Evolutionary conservation across 1,140 invertebrate species (phyloP), one percentile per base, ranked within the genome.

Genomic region (Trissolcus basalis): DNA sequence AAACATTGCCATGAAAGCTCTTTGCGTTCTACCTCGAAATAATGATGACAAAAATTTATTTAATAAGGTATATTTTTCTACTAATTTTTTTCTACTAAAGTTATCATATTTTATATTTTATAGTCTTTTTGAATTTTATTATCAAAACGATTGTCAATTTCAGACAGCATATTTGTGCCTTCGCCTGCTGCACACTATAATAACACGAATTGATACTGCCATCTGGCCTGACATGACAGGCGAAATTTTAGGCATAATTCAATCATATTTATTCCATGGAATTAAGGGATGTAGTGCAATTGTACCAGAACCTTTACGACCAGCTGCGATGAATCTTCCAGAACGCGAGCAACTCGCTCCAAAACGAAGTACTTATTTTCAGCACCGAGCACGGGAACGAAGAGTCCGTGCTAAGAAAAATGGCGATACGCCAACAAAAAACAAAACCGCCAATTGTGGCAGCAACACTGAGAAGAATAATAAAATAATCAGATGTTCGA

Each of bases 251-350:
- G 91, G 91, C 11, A 72, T 91, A 0, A 76, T 89, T 0, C 89
- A 90, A 71, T 80, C 82, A 4, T 91, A 89, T 65, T 83, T 92
- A 73, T 85, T 90, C 48, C 87, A 87, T 67, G 88, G 89, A 11
- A 79, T 90, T 1, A 85, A 85, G 11, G 86, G 81, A 2, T 83
- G 85, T 54, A 14, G 76, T 1, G 69, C 70, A 50, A 63, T 82
- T 6, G 78, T 51, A 48, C 87, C 88, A 6, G 85, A 89, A 72
- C 70, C 85, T 67, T 76, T 92, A 1, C 80, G 84, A 49, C 89
- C 89, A 32, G 86, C 91, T n/a, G 85, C 87, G 11, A 88, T 91
- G 67, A 89, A 89, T 68, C 81, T 91, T 15, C 89, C 91, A 6
- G 89, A 91, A 51, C 77, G 79, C 2, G 76, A 79, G 13, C 81